Percentiles rank a stretch among this genome's conserved stretches.
Evolutionary conservation across 2,113 vertebrate species (phyloP).

Genomic region (Rhinoptilus africanus): DNA sequence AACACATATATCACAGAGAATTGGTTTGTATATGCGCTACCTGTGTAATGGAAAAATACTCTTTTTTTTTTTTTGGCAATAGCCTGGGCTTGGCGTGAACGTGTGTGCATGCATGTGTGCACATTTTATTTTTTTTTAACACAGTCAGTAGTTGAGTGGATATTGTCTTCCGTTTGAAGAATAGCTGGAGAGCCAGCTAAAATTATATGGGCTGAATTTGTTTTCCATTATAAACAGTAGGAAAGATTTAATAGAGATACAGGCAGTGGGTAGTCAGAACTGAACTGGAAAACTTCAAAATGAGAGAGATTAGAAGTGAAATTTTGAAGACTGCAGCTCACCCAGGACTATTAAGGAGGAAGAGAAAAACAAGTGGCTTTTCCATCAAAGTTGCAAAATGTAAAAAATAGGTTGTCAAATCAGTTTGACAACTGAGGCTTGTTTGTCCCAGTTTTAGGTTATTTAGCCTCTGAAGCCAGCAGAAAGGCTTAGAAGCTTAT

Average conservation of each 20-base stretch:
- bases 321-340: slow-evolving; percentile 31
- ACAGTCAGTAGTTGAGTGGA: neutral
- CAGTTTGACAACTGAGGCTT: slow-evolving; percentile 26
- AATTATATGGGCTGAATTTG: slow-evolving; percentile 10
- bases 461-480: slow-evolving; percentile 30
- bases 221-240: slow-evolving; percentile 23
- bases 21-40: neutral
- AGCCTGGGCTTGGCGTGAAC: neutral
- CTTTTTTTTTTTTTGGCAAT: neutral
- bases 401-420: slow-evolving; percentile 40
- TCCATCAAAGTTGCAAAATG: slow-evolving; percentile 36
- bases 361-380: slow-evolving; percentile 34
- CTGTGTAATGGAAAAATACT: neutral
- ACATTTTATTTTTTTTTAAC: neutral
- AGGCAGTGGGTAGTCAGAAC: neutral
- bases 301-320: slow-evolving; percentile 32
- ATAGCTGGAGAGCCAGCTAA: slow-evolving; percentile 1
- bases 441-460: slow-evolving; percentile 48
- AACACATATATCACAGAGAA: neutral
- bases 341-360: neutral
- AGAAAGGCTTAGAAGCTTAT: slow-evolving; percentile 24
- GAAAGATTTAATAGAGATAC: slow-evolving; percentile 48
- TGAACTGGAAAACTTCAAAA: slow-evolving; percentile 9
- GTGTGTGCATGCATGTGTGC: neutral
- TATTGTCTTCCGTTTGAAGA: slow-evolving; percentile 10